phyloP scores from a whole-genome alignment of 2,888 invertebrate genomes.

The Gryllus longicercus region DNA sequence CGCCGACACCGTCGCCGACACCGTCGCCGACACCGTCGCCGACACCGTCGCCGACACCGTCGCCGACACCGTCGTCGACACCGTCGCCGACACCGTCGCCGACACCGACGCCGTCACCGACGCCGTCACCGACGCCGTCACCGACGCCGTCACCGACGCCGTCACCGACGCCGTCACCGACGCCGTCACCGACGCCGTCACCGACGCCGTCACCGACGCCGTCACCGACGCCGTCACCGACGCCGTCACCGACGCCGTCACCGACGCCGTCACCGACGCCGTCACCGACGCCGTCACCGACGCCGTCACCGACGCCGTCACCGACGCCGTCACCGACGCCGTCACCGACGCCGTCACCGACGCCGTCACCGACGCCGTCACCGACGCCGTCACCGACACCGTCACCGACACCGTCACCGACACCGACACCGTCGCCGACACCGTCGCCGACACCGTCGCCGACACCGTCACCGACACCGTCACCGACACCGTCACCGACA shows the following conservation, averaged over 20 bases:
- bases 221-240: conserved; percentile 21
- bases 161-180: not conserved
- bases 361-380: not conserved
- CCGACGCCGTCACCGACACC: conserved; percentile 21
- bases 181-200: not conserved
- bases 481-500: conserved; percentile 18
- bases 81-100: not conserved
- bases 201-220: not conserved
- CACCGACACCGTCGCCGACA: no score
- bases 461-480: not conserved
- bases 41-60: conserved; percentile 19
- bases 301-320: conserved; percentile 23
- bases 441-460: not conserved
- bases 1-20: not conserved
- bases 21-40: not conserved
- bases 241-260: not conserved
- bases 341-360: not conserved
- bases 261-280: not conserved
- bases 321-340: conserved; percentile 2
- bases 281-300: not conserved
- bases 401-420: conserved; percentile 21
- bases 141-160: conserved; percentile 23
- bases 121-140: not conserved
- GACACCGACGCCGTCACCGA: not conserved
- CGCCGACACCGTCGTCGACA: conserved; percentile 11